Evolutionary conservation across 2,113 vertebrate species (phyloP).

Genomic region (Dunckerocampus dactyliophorus): DNA sequence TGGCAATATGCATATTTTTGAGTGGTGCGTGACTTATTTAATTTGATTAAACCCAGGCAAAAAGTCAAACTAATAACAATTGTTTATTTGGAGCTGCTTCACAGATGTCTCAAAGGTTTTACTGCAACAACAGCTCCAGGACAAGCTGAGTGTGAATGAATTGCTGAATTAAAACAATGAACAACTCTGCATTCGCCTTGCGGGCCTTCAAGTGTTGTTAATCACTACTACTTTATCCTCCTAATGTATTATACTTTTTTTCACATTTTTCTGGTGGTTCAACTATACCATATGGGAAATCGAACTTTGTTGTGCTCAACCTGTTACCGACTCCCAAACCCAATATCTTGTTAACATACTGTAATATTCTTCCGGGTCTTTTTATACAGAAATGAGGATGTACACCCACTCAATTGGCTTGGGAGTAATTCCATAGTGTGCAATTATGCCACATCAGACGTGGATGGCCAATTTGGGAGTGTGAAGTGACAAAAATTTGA

Average conservation of each 20-base stretch:
- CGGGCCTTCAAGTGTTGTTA: constrained; percentile 5
- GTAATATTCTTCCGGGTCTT: constrained; percentile 5
- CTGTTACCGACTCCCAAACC: background rate
- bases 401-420: constrained; percentile 7
- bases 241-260: background rate
- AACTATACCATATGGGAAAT: too few relatives aligned
- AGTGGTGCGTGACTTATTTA: too few relatives aligned
- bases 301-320: background rate
- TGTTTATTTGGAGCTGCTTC: too few relatives aligned
- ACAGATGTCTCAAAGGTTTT: constrained; percentile 11
- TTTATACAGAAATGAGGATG: constrained; percentile 14
- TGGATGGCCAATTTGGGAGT: constrained; percentile 2
- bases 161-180: constrained; percentile 15
- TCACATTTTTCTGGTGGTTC: background rate
- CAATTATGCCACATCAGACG: constrained; percentile 22
- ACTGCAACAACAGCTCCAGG: constrained; percentile 25
- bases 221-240: constrained; percentile 14
- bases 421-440: constrained; percentile 26
- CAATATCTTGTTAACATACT: constrained; percentile 6
- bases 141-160: constrained; percentile 14
- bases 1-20: too few relatives aligned
- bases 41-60: too few relatives aligned
- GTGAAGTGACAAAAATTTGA: too few relatives aligned
- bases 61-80: constrained; percentile 7
- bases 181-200: background rate